A percentile compares a stretch with the other conserved stretches of the same genome.
Conservation (phyloP, 2,797 vertebrate species). For the Rousettus madagascariensis region DNA sequence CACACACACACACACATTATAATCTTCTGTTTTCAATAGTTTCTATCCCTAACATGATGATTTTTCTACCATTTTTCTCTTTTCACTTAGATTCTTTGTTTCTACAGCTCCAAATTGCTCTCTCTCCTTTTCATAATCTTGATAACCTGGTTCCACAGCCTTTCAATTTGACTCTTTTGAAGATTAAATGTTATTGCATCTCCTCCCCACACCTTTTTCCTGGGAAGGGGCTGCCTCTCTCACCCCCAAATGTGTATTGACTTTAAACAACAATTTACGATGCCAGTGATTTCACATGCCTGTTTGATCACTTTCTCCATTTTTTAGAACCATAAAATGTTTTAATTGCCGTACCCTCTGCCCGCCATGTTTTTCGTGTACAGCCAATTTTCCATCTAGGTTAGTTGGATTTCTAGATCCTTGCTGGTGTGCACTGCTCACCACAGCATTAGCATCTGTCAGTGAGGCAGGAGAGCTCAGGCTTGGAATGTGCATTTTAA, state of each 20-base stretch:
- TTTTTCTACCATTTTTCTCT: background rate
- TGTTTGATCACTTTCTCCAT: background rate
- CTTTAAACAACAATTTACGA: background rate
- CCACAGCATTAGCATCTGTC: background rate
- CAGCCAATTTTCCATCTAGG: background rate
- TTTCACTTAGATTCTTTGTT: background rate
- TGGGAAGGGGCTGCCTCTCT: background rate
- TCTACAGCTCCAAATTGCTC: background rate
- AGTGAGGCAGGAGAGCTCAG: background rate
- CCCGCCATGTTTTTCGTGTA: background rate
- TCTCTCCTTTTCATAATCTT: background rate
- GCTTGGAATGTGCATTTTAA: background rate
- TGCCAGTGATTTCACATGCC: background rate
- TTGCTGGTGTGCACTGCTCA: background rate
- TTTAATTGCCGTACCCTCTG: background rate
- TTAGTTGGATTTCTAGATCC: background rate
- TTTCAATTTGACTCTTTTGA: background rate
- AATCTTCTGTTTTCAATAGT: background rate
- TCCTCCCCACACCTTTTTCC: background rate
- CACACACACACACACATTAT: background rate
- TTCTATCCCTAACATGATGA: background rate
- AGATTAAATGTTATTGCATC: background rate
- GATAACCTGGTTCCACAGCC: background rate
- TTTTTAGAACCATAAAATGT: background rate
- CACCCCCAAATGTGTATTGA: background rate